These are phyloP conservation scores for Phragmatobia fuliginosa DNA, from an alignment of 2,888 invertebrate genomes.

Conservation along the genomic window DNA sequence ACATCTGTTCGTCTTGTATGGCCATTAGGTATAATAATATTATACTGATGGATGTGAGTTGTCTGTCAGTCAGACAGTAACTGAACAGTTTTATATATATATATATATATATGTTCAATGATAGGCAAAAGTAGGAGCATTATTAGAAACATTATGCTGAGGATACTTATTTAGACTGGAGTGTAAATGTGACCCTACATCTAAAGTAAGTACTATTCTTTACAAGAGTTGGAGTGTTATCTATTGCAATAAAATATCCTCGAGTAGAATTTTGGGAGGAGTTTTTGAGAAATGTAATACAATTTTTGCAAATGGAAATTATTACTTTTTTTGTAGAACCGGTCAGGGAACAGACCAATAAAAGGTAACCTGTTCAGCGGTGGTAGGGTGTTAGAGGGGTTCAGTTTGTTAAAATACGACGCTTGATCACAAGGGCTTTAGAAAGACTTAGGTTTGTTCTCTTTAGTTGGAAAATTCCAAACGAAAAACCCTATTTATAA, in stretches of 20 bases:
- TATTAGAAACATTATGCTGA: background rate
- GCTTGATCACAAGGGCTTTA: background rate
- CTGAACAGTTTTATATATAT: too few species aligned
- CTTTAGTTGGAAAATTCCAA: background rate
- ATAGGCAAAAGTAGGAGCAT: background rate
- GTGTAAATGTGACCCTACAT: background rate
- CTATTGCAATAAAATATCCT: background rate
- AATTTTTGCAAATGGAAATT: background rate
- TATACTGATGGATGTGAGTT: too few species aligned
- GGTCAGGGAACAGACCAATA: background rate
- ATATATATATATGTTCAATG: too few species aligned
- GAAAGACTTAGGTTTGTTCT: too few species aligned
- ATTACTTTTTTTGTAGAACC: background rate
- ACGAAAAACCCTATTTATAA: background rate
- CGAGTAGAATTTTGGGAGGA: background rate
- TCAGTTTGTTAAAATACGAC: too few species aligned
- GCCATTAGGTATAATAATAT: background rate
- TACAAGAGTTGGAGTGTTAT: background rate
- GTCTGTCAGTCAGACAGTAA: too few species aligned
- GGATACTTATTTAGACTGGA: background rate
- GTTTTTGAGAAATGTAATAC: background rate
- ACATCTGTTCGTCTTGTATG: background rate
- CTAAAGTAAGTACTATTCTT: background rate
- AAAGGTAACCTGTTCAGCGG: too few species aligned
- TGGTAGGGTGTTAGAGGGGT: too few species aligned